Base-by-base conservation (phyloP, 92 coral and sea anemone species). In the Blastomussa wellsi region DNA sequence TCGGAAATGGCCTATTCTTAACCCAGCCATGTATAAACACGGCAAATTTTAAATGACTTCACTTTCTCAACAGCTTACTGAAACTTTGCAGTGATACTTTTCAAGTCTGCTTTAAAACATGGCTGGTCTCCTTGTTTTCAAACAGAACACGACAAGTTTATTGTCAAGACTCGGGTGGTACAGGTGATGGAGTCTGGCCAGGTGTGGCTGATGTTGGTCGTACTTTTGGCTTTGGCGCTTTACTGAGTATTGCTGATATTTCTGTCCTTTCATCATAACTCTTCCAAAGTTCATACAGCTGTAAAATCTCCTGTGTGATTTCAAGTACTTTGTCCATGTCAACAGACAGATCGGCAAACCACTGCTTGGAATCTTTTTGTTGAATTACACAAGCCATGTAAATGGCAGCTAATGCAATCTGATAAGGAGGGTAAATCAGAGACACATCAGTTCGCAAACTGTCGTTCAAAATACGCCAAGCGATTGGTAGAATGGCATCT, bases 301-400 rank as follows among this genome's bases (percentile, higher is more conserved):
- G 92, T 26, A 97, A 73, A 65, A 97, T 95, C 41, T 95, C 95
- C 49, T 95, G 97, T 11, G 98, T 97, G 66, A 97, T 97, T 82
- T 97, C 97, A 68, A 97, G 87, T 32, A 97, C 84, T 80, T 95
- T 94, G 86, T 97, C 99, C 99, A 97, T 97, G 29, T 97, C 99
- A 74, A 97, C 95, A 13, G 98, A 97, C 33, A 97, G 90, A 41
- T 97, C 99, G 2, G 98, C 96, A 88, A 97, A 97, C 97, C 96
- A 97, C 51, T 97, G 95, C 28, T 93, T 93, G 72, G 95, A 78
- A 65, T 97, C 98, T 81, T 91, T 95, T 88, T 97, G 98, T 80
- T 95, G 98, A 74, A 97, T 95, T 13, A 97, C 99, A 72, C 99
- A 95, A 8, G 99, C 98, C 99, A 97, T 97, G 85, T 97, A 93